Evolutionary conservation across 2,113 vertebrate species (phyloP), one percentile per base, ranked within the genome.

Genomic region (Catharus fuscescens): DNA sequence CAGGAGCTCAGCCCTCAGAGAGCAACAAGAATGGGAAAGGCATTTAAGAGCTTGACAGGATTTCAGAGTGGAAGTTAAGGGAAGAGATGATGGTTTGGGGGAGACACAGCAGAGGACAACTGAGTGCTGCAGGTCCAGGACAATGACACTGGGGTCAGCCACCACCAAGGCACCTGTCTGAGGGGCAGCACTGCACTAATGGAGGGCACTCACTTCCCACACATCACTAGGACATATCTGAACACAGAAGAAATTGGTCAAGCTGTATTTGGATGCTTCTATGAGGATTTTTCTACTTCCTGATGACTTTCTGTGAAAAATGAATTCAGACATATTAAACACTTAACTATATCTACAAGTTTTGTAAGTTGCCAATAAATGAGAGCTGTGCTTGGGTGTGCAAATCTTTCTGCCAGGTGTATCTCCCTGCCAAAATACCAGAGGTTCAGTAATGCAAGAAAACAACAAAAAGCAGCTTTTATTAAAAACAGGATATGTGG

Each of bases 31-130:
- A 34, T 5, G 47, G 69, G 42, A 90, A 93, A 94, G 76, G 38
- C 60, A 52, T 92, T 95, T 83, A 90, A 14, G 82, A 94, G 32
- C 76, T 77, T 96, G 93, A 93, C 95, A 95, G 71, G 62, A 77
- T 90, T 88, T 91, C 10, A 62, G 74, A 56, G 76, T 12, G 29
- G 5, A 94, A 90, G 74, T 65, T 88, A 59, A 69, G 71, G 71
- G 38, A 86, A 56, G 64, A 12, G 71, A 86, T 54, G 91, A 79
- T 6, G 54, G 42, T 47, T 34, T 73, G 60, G 79, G 71, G 84
- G 62, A 86, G 50, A 70, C 16, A 10, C 66, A 26, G 47, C 45
- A 54, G 76, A 78, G 84, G 80, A 72, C 57, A 50, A 80, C 8
- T 0, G 28, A 71, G 21, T 56, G 48, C 67, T 74, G 85, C 86